Base-by-base conservation (phyloP, 2,888 invertebrate species). In the Platerodrilus igneus region DNA sequence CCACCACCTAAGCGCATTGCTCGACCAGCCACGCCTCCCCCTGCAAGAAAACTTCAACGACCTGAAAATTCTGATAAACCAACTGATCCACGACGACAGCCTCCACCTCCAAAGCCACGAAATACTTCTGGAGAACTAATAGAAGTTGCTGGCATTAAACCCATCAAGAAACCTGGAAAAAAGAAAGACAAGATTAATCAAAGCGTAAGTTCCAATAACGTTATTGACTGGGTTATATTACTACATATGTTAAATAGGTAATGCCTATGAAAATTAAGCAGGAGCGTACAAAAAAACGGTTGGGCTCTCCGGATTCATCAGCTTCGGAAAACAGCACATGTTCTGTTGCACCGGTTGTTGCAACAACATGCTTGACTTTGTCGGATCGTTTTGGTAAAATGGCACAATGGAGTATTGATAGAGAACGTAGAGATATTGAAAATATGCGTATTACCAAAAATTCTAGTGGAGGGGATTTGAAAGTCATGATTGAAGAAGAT, bases 341-440 rank as follows among this genome's bases (percentile, higher is more conserved):
- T 2, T 76, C 78, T 3, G 63, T 76, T 21, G 77, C 79, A 1
- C 79, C 80, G 13, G 78, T 79, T 31, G 79, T 76, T 14, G 74
- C 76, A 3, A 75, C 76, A 2, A 76, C 76, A 20, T 67, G 66
- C 5, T 69, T 91, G 59, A 89, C 89, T 1, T 71, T 91, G 8
- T 90, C 89, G 0, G 90, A 91, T 67, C 76, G 86, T 13, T 91
- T 91, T 68, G 90, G 90, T 47, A 90, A 90, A 73, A 88, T 91
- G 81, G 90, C 90, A 13, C 90, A 90, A 60, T 89, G 89, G 87
- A 86, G 86, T 45, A 83, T 86, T 2, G 89, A 89, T 66, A 53
- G 68, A 18, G 68, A 68, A 51, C 75, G 90, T 7, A 77, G 83
- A n/a, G 84, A 88, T 33, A 82, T 89, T 62, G 87, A 87, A 67